Evolutionary conservation across 1,140 invertebrate species (phyloP), one percentile per base, ranked within the genome.

Genomic region (Pogonus chalceus): DNA sequence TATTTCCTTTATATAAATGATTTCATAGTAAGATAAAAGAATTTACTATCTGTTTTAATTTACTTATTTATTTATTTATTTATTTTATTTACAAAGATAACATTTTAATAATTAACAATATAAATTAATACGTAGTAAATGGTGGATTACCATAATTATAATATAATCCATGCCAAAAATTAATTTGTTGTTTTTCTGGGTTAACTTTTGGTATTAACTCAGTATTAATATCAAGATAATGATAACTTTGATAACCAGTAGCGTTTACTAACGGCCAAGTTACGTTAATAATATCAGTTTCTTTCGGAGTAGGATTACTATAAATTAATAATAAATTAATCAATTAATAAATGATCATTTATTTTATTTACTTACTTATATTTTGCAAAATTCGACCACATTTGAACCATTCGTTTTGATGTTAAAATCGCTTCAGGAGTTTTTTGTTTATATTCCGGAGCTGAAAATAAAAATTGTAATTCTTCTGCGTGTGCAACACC

Each of bases 371-470:
- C 37, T 9, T 43, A 43, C 37, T 16, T 16, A 43, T 7, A 10
- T 43, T 43, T 43, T 10, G 37, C 37, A 16, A 43, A 43, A 43
- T 43, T 43, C 18, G 37, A 43, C 37, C 37, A 43, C 37, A 43
- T 4, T 4, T 9, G 3, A 43, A 43, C 18, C 37, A 43, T 43
- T 4, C 9, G 7, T 43, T 9, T 16, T 18, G 18, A 4, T 10
- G 18, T 43, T 18, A 9, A 16, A 10, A 4, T 9, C 9, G 37
- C 37, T 10, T 7, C 37, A 4, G 37, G 37, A 4, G 37, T 43
- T 4, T 4, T 18, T 18, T 43, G 37, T 10, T 10, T 18, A 10
- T 7, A 10, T 4, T 9, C 18, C 7, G 7, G 7, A 9, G 9
- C 4, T 16, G 18, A 18, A 7, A 7, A 43, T 10, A 43, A 18